These are phyloP conservation scores for Pavo muticus DNA, from an alignment of 2,113 vertebrate genomes.

Conservation along the genomic window DNA sequence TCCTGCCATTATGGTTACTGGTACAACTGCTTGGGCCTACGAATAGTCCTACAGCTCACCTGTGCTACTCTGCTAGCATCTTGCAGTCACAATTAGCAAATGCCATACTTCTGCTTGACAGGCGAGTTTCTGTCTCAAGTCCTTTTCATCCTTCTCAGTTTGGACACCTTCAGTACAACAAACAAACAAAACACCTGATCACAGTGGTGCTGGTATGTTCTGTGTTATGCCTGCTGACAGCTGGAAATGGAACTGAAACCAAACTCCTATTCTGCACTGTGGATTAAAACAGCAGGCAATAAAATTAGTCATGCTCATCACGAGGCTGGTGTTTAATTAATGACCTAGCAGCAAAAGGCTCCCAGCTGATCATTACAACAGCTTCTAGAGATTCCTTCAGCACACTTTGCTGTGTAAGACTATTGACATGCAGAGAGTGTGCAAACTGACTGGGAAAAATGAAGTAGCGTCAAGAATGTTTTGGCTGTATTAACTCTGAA, in stretches of 20 bases:
- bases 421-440: constrained; percentile 29
- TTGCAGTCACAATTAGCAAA: background rate
- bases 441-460: background rate
- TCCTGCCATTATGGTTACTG: background rate
- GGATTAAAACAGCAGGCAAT: background rate
- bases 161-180: background rate
- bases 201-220: background rate
- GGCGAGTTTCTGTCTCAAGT: background rate
- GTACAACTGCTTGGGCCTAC: background rate
- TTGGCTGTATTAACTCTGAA: constrained; percentile 24
- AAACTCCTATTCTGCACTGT: background rate
- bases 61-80: background rate
- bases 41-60: background rate
- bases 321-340: background rate
- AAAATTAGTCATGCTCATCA: background rate
- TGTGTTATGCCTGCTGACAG: background rate
- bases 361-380: background rate
- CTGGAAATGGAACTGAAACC: background rate
- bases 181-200: background rate
- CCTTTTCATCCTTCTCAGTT: background rate
- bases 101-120: background rate
- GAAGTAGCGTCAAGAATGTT: constrained; percentile 21
- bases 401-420: background rate
- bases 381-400: background rate
- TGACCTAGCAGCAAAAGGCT: background rate